Percentiles rank a stretch among this genome's conserved stretches.
These are phyloP conservation scores for Lasioglossum figueresi DNA, from an alignment of 2,888 invertebrate genomes.

Conservation along the genomic window DNA sequence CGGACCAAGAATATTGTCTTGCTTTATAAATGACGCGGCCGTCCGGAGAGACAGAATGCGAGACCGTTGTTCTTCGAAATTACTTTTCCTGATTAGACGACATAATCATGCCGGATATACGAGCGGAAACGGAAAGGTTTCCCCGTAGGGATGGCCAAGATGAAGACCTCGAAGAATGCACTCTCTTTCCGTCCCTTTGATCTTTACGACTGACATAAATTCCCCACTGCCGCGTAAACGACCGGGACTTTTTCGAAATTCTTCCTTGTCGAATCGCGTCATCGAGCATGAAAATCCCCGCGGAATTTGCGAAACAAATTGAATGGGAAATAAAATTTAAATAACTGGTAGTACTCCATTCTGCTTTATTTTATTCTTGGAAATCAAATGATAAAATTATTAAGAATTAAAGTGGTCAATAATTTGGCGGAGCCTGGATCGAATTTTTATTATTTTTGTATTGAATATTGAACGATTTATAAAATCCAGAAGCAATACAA, in stretches of 20 bases:
- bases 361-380: too few relatives aligned
- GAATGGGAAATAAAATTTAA: background rate
- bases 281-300: background rate
- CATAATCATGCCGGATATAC: slow-evolving; percentile 21
- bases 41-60: background rate
- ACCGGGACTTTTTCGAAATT: slow-evolving; percentile 27
- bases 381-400: too few relatives aligned
- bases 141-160: slow-evolving; percentile 29
- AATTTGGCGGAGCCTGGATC: too few relatives aligned
- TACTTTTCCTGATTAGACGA: slow-evolving; percentile 58
- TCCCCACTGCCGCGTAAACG: background rate
- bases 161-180: slow-evolving; percentile 28
- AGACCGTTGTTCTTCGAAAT: slow-evolving; percentile 41
- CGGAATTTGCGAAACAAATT: background rate
- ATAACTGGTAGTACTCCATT: too few relatives aligned
- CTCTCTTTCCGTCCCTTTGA: slow-evolving; percentile 36
- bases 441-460: too few relatives aligned
- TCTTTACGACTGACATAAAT: slow-evolving; percentile 55
- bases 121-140: slow-evolving; percentile 27
- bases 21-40: slow-evolving; percentile 2
- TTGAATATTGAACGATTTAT: too few relatives aligned
- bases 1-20: background rate
- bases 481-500: too few relatives aligned
- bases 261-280: slow-evolving; percentile 19
- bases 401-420: too few relatives aligned